Percentiles rank a stretch among this genome's conserved stretches.
Conservation (phyloP, 2,113 vertebrate species). For the Calyptomena viridis region DNA sequence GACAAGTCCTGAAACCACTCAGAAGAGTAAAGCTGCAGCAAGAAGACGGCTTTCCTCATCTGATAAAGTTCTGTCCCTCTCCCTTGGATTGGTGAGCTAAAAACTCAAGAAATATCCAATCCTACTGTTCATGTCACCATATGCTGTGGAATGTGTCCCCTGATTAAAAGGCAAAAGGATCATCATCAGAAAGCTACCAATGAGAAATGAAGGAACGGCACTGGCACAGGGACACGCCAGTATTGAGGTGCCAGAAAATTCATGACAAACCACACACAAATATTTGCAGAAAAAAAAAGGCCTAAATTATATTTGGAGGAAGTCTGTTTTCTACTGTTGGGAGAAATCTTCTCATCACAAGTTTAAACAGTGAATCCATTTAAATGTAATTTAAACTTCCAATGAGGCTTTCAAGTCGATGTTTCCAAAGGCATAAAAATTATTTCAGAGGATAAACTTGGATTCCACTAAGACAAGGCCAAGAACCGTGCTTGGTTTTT, state of each 20-base stretch:
- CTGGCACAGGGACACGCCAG: background rate
- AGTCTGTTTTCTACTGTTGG: slow-evolving; percentile 1
- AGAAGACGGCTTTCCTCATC: background rate
- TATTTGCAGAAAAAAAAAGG: background rate
- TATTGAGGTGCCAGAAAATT: background rate
- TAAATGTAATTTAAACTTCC: background rate
- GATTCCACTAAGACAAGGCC: background rate
- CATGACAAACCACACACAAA: background rate
- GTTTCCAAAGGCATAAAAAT: background rate
- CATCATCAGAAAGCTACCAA: background rate
- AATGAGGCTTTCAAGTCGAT: background rate
- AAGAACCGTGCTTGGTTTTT: background rate
- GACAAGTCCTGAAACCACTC: background rate
- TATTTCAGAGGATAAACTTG: background rate
- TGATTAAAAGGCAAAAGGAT: background rate
- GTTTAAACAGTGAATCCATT: slow-evolving; percentile 22
- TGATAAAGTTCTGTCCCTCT: background rate
- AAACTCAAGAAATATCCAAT: background rate
- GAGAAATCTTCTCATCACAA: background rate
- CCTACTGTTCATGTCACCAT: background rate
- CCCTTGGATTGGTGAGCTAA: background rate
- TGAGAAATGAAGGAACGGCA: background rate
- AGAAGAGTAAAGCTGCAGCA: background rate
- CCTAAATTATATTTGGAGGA: background rate
- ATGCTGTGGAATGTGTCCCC: background rate